Evolutionary conservation across 2,888 invertebrate genomes (phyloP).

Genomic region (Tuta absoluta): DNA sequence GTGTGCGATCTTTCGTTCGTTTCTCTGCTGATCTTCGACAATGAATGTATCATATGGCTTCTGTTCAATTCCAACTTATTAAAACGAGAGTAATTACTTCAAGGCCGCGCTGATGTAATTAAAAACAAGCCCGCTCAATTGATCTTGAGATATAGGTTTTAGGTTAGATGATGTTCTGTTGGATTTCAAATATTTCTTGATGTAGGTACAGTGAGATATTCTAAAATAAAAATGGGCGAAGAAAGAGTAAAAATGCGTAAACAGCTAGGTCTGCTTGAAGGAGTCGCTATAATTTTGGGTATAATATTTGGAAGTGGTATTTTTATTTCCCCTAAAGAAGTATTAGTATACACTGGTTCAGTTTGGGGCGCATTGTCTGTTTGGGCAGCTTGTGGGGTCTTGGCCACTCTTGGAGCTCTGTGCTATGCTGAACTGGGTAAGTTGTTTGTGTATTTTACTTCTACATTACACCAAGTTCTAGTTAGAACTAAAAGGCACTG

Average conservation of each 20-base stretch:
- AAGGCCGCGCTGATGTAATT: neutral
- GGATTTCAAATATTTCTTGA: neutral
- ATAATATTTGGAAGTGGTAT: constrained; percentile 98
- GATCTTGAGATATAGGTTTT: constrained; percentile 34
- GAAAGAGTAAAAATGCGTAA: constrained; percentile 91
- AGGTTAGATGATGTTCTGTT: constrained; percentile 34
- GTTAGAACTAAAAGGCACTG: neutral
- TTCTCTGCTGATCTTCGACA: neutral
- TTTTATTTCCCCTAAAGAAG: constrained; percentile 97
- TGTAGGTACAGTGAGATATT: neutral
- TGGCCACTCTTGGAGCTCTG: constrained; percentile 96
- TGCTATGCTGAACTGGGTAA: constrained; percentile 97
- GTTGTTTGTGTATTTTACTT: constrained; percentile 25
- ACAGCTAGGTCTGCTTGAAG: constrained; percentile 93
- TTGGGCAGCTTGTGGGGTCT: constrained; percentile 93
- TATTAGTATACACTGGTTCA: constrained; percentile 93
- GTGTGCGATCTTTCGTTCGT: no score
- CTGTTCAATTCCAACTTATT: neutral
- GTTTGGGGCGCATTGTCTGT: constrained; percentile 93
- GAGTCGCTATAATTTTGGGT: constrained; percentile 96
- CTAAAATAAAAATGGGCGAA: constrained; percentile 53
- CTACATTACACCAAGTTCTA: no score
- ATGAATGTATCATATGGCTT: neutral
- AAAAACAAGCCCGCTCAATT: constrained; percentile 28
- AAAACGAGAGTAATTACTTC: neutral